phyloP scores from a whole-genome alignment of 2,888 invertebrate genomes.

The Epirrhoe alternata region DNA sequence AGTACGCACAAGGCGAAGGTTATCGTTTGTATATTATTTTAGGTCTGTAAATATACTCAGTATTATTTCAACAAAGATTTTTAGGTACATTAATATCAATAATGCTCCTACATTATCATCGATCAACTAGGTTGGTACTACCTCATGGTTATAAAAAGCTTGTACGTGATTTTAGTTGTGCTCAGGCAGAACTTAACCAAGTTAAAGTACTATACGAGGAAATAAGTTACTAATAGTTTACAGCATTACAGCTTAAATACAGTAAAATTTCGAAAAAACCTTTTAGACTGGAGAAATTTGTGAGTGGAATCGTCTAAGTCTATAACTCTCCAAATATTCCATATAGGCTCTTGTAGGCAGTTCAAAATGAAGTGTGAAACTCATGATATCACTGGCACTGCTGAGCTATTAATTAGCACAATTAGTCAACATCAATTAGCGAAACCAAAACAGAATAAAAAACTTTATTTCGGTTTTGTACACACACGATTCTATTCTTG shows the following conservation, averaged over 20 bases:
- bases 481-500: constrained; percentile 43
- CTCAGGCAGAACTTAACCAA: not conserved
- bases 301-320: too few relatives aligned
- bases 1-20: constrained; percentile 60
- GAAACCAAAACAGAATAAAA: constrained; percentile 48
- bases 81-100: constrained; percentile 13
- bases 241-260: too few relatives aligned
- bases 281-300: not conserved
- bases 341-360: constrained; percentile 34
- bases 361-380: constrained; percentile 66
- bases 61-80: constrained; percentile 41
- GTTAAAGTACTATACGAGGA: too few relatives aligned
- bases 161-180: not conserved
- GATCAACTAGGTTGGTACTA: constrained; percentile 1
- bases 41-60: constrained; percentile 44
- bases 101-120: constrained; percentile 3
- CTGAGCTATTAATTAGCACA: constrained; percentile 63
- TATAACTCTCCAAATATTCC: not conserved
- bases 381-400: constrained; percentile 70
- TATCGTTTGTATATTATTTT: constrained; percentile 46
- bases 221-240: too few relatives aligned
- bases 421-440: constrained; percentile 67
- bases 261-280: too few relatives aligned
- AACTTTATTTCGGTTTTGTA: constrained; percentile 42
- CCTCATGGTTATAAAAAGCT: not conserved